phyloP scores from a whole-genome alignment of 2,888 invertebrate species.

The Opisthograptis luteolata region DNA sequence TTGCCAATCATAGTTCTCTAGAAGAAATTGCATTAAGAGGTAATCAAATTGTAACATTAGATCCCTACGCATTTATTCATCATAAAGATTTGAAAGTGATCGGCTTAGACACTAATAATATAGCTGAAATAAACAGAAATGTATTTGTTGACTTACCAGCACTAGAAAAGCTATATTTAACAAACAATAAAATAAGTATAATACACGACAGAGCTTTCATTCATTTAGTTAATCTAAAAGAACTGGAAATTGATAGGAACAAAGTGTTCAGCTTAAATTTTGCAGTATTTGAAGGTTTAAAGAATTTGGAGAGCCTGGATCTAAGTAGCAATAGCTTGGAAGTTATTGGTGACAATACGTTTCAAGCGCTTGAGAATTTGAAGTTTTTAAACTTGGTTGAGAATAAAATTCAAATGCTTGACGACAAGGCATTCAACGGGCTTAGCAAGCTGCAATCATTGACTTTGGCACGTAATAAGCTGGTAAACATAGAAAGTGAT shows the following conservation, averaged over 20 bases:
- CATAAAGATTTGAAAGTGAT: constrained; percentile 86
- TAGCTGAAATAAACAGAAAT: constrained; percentile 88
- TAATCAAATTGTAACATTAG: constrained; percentile 87
- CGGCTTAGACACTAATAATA: constrained; percentile 88
- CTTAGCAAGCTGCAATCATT: constrained; percentile 57
- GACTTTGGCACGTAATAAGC: constrained; percentile 66
- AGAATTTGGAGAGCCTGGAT: constrained; percentile 87
- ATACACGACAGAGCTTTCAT: constrained; percentile 94
- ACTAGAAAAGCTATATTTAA: constrained; percentile 89
- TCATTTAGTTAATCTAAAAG: constrained; percentile 87
- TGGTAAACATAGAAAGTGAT: constrained; percentile 58
- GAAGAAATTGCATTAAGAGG: constrained; percentile 87
- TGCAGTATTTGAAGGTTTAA: constrained; percentile 90
- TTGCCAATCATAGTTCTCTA: constrained; percentile 87
- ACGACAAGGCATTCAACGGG: constrained; percentile 72
- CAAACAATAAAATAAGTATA: constrained; percentile 92
- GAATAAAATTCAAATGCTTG: constrained; percentile 77
- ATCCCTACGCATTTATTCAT: constrained; percentile 87
- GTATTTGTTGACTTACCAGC: constrained; percentile 89
- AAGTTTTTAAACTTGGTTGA: constrained; percentile 64
- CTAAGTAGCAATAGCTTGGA: constrained; percentile 89
- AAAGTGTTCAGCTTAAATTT: constrained; percentile 89
- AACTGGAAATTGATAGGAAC: constrained; percentile 91
- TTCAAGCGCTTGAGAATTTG: constrained; percentile 71
- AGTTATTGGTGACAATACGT: constrained; percentile 91